Base-by-base conservation (phyloP, 2,797 vertebrate genomes). In the Phalanger gymnotis region DNA sequence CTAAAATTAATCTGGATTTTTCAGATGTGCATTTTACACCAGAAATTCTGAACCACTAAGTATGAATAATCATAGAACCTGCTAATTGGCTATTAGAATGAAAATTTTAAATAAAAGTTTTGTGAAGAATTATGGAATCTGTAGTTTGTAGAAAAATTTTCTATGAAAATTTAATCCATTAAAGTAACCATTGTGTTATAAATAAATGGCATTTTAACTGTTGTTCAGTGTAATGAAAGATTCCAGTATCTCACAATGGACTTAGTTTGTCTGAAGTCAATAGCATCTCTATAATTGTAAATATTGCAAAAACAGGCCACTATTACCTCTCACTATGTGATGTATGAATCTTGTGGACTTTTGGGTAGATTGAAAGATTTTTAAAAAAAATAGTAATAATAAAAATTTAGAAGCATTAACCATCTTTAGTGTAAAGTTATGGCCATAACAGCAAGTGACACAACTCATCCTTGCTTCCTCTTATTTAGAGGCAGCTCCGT, bases 51-150 rank as follows among this genome's bases (percentile, higher is more conserved):
- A 40, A 40, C 90, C 66, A 89, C 56, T 28, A 94, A 93, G 16
- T 55, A 31, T 91, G 94, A 91, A 30, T n/a, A 12, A 90, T 94
- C 30, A 25, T 92, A 25, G 54, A 53, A 54, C 93, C 95, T 95
- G 90, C 93, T 52, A n/a, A 55, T 61, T 51, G 25, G 1, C 9
- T 90, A 89, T 55, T 91, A 56, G 53, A 93, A 94, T 90, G 30
- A 1, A 92, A 28, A 66, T 93, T 93, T 94, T 93, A 92, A 95
- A 92, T 34, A n/a, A 66, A 92, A 54, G 52, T 34, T 56, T 73
- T 94, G 47, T 1, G 9, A 93, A 89, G 6, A 27, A 90, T 90
- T 94, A 54, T 52, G 47, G 27, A 34, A 92, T 47, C 90, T 53
- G 4, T 91, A 56, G 53, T 61, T 47, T 54, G 30, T 57, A 90